Evolutionary conservation across 2,113 vertebrate species (phyloP).

Genomic region (Spea multiplicata): DNA sequence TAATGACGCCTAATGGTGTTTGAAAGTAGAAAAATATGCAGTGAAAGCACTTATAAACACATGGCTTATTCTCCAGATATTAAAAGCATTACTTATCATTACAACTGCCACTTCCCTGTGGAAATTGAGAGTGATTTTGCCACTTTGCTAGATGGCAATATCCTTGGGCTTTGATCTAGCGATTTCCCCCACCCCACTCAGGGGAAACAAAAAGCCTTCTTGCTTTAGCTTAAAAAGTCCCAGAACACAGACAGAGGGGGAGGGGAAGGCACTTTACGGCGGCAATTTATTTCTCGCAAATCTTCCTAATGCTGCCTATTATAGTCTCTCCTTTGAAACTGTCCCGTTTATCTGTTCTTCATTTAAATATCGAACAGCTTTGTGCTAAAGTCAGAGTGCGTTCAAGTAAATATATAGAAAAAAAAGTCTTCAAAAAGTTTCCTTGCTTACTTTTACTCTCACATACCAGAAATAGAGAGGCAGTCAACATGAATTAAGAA

Average conservation of each 20-base stretch:
- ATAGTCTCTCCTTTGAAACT: constrained; percentile 14
- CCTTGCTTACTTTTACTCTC: too few relatives aligned
- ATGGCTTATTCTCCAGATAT: constrained; percentile 34
- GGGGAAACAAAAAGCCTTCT: constrained; percentile 4
- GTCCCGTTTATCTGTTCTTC: background rate
- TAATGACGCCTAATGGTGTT: constrained; percentile 26
- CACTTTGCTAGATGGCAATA: constrained; percentile 42
- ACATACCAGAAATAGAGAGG: too few relatives aligned
- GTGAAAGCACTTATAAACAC: constrained; percentile 46
- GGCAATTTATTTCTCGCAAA: constrained; percentile 29
- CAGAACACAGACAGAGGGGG: constrained; percentile 11
- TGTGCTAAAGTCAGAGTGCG: background rate
- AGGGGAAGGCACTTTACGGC: constrained; percentile 7
- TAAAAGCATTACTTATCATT: constrained; percentile 49
- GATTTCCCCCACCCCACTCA: constrained; percentile 10
- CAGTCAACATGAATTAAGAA: too few relatives aligned
- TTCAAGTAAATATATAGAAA: background rate
- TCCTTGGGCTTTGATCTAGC: constrained; percentile 44
- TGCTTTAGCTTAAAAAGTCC: constrained; percentile 33
- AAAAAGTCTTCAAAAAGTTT: too few relatives aligned
- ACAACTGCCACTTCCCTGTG: constrained; percentile 43
- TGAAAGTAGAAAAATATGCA: constrained; percentile 35
- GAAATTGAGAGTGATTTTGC: constrained; percentile 46
- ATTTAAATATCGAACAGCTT: constrained; percentile 2
- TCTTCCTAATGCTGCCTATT: constrained; percentile 28